Evolutionary conservation across 1,140 invertebrate species (phyloP).

Genomic region (Mylabris phalerata): DNA sequence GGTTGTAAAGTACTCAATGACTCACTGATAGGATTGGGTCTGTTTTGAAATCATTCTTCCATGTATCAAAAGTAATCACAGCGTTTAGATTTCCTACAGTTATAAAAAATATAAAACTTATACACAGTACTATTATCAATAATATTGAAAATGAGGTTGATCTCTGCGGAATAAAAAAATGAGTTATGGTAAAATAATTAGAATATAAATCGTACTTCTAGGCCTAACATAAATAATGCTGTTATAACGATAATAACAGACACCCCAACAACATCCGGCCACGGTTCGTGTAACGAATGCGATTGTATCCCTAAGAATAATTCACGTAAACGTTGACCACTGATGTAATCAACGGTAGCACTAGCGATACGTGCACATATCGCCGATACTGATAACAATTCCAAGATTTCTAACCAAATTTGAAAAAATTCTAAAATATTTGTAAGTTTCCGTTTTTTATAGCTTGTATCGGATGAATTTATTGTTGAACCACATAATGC

Average conservation of each 20-base stretch:
- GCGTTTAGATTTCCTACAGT: conserved; percentile 38
- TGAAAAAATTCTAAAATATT: conserved; percentile 46
- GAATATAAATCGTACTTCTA: conserved; percentile 47
- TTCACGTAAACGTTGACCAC: conserved; percentile 49
- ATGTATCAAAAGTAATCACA: conserved; percentile 29
- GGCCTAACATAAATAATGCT: conserved; percentile 60
- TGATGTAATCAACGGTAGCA: conserved; percentile 58
- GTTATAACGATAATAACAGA: conserved; percentile 57
- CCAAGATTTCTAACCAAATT: conserved; percentile 55
- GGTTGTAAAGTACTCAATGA: neutral
- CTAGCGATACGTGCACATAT: conserved; percentile 56
- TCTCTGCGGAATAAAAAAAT: conserved; percentile 18
- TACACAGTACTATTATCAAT: conserved; percentile 32
- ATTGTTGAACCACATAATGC: conserved; percentile 24
- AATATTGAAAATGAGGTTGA: conserved; percentile 31
- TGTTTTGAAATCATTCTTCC: conserved; percentile 25
- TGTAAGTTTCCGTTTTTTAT: conserved; percentile 22
- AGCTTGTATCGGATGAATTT: conserved; percentile 15
- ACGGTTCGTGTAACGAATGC: conserved; percentile 52
- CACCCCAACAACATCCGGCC: conserved; percentile 62
- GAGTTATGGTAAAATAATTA: conserved; percentile 3
- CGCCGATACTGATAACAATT: conserved; percentile 54
- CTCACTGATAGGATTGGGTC: conserved; percentile 9
- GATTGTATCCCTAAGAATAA: conserved; percentile 51
- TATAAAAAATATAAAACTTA: conserved; percentile 39